Evolutionary conservation across 2,113 vertebrate genomes (phyloP).

Genomic region (Aepyceros melampus): DNA sequence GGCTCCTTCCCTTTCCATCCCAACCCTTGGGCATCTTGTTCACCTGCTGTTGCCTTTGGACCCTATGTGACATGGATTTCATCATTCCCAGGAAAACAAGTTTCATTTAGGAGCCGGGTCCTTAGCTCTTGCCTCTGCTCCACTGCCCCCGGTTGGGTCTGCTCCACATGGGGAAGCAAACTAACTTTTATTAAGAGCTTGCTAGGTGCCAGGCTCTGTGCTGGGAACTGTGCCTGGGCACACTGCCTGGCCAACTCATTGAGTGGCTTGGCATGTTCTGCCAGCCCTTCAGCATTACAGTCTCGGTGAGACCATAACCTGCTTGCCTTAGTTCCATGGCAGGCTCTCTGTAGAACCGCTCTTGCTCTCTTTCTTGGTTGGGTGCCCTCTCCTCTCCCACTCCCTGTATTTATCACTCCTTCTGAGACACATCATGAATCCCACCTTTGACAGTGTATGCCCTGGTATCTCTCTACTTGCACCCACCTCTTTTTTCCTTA

Average conservation of each 20-base stretch:
- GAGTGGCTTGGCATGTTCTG: not conserved
- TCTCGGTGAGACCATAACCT: not conserved
- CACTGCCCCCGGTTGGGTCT: not conserved
- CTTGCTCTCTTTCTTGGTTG: accelerated
- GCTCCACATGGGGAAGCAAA: accelerated
- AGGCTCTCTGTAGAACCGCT: accelerated
- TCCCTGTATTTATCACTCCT: accelerated
- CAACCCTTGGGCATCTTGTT: accelerated
- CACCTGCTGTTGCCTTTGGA: not conserved
- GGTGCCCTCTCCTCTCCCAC: not conserved
- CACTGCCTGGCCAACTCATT: not conserved
- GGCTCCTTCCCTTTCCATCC: not conserved
- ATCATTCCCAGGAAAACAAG: accelerated
- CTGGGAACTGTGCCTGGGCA: not conserved
- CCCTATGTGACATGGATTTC: accelerated
- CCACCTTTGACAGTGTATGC: accelerated
- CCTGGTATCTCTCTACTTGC: not conserved
- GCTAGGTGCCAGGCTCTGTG: not conserved
- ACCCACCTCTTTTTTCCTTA: not conserved
- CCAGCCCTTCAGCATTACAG: not conserved
- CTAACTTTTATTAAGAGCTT: not conserved
- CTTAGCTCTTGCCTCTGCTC: not conserved
- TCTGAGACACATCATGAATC: not conserved
- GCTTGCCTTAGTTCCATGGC: accelerated
- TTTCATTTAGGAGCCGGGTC: not conserved